Conservation (phyloP, 2,888 invertebrate species). For the Hydraecia micacea region DNA sequence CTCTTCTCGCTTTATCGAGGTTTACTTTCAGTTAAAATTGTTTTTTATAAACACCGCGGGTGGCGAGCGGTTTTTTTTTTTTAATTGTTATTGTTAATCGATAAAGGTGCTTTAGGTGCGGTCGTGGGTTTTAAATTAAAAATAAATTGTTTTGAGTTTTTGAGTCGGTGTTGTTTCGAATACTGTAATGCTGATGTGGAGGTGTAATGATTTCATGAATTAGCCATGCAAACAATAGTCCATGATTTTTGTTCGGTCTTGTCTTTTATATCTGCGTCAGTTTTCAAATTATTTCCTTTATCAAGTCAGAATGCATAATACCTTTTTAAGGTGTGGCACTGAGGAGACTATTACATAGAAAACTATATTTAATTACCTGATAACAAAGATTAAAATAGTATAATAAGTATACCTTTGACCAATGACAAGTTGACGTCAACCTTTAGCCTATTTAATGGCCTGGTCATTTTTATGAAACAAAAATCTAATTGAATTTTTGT, state of each 20-base stretch:
- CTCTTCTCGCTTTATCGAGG: conserved; percentile 78
- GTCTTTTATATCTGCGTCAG: not conserved
- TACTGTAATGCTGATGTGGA: not conserved
- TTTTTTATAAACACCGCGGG: conserved; percentile 80
- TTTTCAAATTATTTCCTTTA: not conserved
- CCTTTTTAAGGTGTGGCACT: not conserved
- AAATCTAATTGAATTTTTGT: no score
- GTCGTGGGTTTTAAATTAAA: conserved; percentile 58
- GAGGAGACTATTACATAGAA: not conserved
- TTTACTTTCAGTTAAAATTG: conserved; percentile 81
- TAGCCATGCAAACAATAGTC: not conserved
- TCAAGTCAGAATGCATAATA: not conserved
- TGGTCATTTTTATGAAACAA: not conserved
- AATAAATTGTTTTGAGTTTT: conserved; percentile 59
- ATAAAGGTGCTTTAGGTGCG: conserved; percentile 57
- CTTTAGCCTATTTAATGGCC: not conserved
- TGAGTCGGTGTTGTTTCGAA: conserved; percentile 6
- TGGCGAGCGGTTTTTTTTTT: conserved; percentile 59
- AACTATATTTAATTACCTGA: not conserved
- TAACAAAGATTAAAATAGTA: not conserved
- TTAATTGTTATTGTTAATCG: conserved; percentile 68
- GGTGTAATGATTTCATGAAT: not conserved
- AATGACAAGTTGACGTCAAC: not conserved
- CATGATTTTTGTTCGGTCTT: no score
- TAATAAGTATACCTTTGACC: not conserved